Percentiles rank a stretch among this genome's conserved stretches.
Evolutionary conservation across 2,888 invertebrate genomes (phyloP).

Genomic region (Tricholauxania praeusta): DNA sequence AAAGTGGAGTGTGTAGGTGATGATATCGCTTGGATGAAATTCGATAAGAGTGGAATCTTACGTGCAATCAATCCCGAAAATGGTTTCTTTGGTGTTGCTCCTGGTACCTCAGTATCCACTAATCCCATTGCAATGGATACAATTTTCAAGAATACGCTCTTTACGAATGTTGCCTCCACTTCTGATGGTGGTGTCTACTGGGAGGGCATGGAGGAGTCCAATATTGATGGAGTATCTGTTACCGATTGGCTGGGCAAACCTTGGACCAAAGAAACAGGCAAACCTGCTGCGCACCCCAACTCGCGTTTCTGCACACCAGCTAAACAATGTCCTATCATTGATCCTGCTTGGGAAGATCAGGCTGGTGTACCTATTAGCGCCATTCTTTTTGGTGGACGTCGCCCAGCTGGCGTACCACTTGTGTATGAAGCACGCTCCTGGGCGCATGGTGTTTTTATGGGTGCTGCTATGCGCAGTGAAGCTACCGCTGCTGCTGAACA

Average conservation of each 20-base stretch:
- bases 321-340: constrained; percentile 94
- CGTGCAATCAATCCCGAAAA: constrained; percentile 98
- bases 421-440: constrained; percentile 93
- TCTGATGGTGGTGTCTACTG: constrained; percentile 97
- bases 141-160: constrained; percentile 90
- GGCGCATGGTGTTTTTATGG: constrained; percentile 96
- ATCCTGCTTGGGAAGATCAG: constrained; percentile 90
- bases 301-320: constrained; percentile 97
- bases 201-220: constrained; percentile 94
- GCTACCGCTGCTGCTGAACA: constrained; percentile 99
- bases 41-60: constrained; percentile 85
- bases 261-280: constrained; percentile 75
- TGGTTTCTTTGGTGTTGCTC: constrained; percentile 99
- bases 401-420: constrained; percentile 93
- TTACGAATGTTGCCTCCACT: constrained; percentile 97
- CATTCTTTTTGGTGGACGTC: constrained; percentile 94
- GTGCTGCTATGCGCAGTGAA: constrained; percentile 94
- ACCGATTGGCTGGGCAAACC: constrained; percentile 87
- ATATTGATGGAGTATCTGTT: constrained; percentile 72
- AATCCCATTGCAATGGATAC: constrained; percentile 98
- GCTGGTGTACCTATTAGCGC: constrained; percentile 96
- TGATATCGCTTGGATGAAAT: constrained; percentile 99
- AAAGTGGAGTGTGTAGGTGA: constrained; percentile 95
- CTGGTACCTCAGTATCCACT: constrained; percentile 89
- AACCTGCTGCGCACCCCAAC: constrained; percentile 96